Evolutionary conservation across 2,888 invertebrate species (phyloP).

Genomic region (Noctuana brunneofusca): DNA sequence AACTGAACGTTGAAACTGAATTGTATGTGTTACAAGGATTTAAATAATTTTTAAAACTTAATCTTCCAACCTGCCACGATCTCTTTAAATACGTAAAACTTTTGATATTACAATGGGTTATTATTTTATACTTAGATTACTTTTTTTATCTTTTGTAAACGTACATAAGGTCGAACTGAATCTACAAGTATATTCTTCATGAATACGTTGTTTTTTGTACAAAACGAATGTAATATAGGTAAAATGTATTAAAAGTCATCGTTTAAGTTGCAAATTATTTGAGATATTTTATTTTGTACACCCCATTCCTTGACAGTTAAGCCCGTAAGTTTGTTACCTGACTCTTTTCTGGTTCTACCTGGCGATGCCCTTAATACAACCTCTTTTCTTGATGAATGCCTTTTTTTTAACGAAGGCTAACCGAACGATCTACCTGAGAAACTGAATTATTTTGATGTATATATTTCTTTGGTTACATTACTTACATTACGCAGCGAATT

Average conservation of each 20-base stretch:
- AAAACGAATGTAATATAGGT: conserved; percentile 77
- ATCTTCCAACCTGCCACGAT: conserved; percentile 62
- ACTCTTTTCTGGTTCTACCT: conserved; percentile 22
- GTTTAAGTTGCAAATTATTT: conserved; percentile 75
- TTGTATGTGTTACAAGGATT: conserved; percentile 34
- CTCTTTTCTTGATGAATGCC: background rate
- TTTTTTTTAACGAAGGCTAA: conserved; percentile 15
- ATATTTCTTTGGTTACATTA: background rate
- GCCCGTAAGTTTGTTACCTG: conserved; percentile 15
- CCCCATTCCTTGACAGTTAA: conserved; percentile 31
- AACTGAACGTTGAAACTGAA: conserved; percentile 9
- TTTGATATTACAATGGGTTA: conserved; percentile 59
- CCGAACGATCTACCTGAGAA: conserved; percentile 3
- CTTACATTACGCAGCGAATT: background rate
- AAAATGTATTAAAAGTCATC: conserved; percentile 80
- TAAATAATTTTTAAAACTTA: conserved; percentile 2
- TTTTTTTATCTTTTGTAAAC: conserved; percentile 49
- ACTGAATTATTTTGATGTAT: conserved; percentile 2
- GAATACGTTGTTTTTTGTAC: conserved; percentile 76
- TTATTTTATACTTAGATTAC: conserved; percentile 45
- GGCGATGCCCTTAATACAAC: conserved; percentile 4
- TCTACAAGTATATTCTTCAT: conserved; percentile 59
- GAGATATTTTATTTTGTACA: conserved; percentile 62
- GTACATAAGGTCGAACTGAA: conserved; percentile 62
- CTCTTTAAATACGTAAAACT: conserved; percentile 73